Evolutionary conservation across 1,140 invertebrate genomes (phyloP).

Genomic region (Ectropis grisescens): DNA sequence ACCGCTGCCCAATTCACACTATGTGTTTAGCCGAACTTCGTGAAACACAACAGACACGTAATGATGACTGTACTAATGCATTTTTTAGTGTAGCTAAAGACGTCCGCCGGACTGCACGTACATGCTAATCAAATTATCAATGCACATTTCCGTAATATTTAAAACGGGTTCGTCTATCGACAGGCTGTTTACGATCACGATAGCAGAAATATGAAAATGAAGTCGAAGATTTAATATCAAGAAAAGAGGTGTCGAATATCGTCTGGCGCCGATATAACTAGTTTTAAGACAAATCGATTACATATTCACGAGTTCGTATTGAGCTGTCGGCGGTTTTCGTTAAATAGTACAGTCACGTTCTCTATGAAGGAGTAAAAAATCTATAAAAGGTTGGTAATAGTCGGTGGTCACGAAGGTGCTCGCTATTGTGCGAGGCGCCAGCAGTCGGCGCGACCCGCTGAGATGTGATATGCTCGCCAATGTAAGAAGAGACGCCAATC

Average conservation of each 20-base stretch:
- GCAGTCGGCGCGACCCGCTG: constrained; percentile 41
- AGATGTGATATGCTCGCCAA: constrained; percentile 26
- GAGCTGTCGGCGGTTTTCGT: constrained; percentile 32
- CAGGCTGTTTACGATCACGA: neutral
- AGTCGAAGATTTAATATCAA: no score
- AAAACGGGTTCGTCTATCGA: constrained; percentile 28
- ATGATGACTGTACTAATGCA: constrained; percentile 55
- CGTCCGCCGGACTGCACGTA: constrained; percentile 31
- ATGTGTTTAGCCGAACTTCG: constrained; percentile 58
- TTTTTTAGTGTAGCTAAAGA: constrained; percentile 56
- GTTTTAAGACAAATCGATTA: constrained; percentile 31
- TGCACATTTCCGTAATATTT: constrained; percentile 51
- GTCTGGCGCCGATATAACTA: constrained; percentile 3
- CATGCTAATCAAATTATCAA: constrained; percentile 61
- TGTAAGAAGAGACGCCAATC: constrained; percentile 14
- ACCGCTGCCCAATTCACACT: constrained; percentile 55
- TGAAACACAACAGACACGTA: constrained; percentile 57
- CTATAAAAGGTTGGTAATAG: constrained; percentile 47
- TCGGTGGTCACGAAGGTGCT: constrained; percentile 44
- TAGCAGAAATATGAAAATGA: no score
- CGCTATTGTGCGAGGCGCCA: constrained; percentile 34
- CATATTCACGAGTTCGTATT: constrained; percentile 35
- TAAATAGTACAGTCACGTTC: constrained; percentile 40
- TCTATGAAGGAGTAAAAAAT: constrained; percentile 31
- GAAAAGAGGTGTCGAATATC: no score